Evolutionary conservation across 2,888 invertebrate genomes (phyloP), one percentile per base, ranked within the genome.

Genomic region (Gari tellinella): DNA sequence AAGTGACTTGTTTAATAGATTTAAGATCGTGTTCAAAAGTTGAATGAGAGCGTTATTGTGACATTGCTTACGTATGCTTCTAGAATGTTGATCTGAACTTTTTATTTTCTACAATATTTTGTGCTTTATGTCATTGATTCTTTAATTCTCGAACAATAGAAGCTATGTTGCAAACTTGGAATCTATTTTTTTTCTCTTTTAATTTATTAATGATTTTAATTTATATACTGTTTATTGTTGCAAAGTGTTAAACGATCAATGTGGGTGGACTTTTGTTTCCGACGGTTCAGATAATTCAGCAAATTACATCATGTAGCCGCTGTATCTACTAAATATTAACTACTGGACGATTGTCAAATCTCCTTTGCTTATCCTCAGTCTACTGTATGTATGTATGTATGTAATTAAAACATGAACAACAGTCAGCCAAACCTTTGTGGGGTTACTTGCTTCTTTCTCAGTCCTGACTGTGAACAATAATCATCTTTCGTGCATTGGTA

Each of bases 331-430:
- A 17, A 52, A 74, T 58, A 61, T 64, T 48, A 58, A 52, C 21
- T 45, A 37, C 52, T 62, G 52, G 53, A 62, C 52, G 37, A 53
- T 38, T 58, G 52, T 63, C 56, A 61, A 56, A 66, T 70, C 66
- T 69, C 72, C 73, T 31, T 31, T 74, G 70, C 74, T 74, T 74
- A 67, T 72, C 70, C 74, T 51, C 55, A 61, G 43, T 48, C 68
- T 52, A 64, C 56, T 79, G 79, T 74, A 74, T 79, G 79, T 74
- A 74, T 78, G 78, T 74, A 74, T 79, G 79, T 74, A 72, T 74
- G 79, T 68, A 72, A 74, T 72, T 68, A 72, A 79, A 70, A 61
- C 25, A 56, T 62, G 52, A 60, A 58, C 73, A 68, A 41, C 61
- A 58, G 60, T 61, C 67, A 67, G 70, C 69, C 73, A 70, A 67